Conservation (phyloP, 2,888 invertebrate species). For the Hydrotaea cyrtoneurina region DNA sequence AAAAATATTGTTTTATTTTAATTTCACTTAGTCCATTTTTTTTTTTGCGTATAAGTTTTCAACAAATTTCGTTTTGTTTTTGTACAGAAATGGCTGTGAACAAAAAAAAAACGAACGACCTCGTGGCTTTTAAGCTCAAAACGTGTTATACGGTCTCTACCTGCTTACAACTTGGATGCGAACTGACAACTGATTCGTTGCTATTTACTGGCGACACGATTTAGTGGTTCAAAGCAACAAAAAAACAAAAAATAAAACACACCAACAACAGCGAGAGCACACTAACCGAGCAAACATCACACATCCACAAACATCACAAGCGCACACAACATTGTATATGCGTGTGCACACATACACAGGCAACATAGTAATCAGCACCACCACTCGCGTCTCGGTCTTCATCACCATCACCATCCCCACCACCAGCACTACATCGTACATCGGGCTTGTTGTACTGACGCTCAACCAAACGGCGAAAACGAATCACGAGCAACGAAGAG, state of each 20-base stretch:
- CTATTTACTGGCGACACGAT: slow-evolving; percentile 67
- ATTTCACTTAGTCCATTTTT: neutral
- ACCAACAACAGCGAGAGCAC: slow-evolving; percentile 16
- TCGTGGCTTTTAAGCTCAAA: slow-evolving; percentile 80
- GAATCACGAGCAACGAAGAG: slow-evolving; percentile 40
- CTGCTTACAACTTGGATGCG: slow-evolving; percentile 81
- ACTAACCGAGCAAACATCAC: slow-evolving; percentile 24
- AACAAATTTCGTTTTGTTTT: slow-evolving; percentile 52
- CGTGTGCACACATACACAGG: slow-evolving; percentile 10
- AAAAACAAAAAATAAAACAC: neutral
- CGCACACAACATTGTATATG: neutral
- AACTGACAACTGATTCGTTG: slow-evolving; percentile 80
- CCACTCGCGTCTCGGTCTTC: slow-evolving; percentile 57
- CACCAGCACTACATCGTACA: slow-evolving; percentile 34
- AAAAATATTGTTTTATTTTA: neutral
- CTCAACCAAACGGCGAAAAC: slow-evolving; percentile 50
- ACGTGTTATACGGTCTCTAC: slow-evolving; percentile 77
- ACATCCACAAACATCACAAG: neutral
- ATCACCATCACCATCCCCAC: slow-evolving; percentile 35
- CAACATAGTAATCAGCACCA: slow-evolving; percentile 48
- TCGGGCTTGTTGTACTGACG: slow-evolving; percentile 23
- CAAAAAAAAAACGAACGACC: slow-evolving; percentile 74
- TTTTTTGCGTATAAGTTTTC: slow-evolving; percentile 23
- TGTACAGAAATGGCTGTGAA: slow-evolving; percentile 42
- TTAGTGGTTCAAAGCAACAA: slow-evolving; percentile 66